Percentiles rank a stretch among this genome's conserved stretches.
Evolutionary conservation across 2,797 vertebrate species (phyloP).

Genomic region (Remorina albescens): DNA sequence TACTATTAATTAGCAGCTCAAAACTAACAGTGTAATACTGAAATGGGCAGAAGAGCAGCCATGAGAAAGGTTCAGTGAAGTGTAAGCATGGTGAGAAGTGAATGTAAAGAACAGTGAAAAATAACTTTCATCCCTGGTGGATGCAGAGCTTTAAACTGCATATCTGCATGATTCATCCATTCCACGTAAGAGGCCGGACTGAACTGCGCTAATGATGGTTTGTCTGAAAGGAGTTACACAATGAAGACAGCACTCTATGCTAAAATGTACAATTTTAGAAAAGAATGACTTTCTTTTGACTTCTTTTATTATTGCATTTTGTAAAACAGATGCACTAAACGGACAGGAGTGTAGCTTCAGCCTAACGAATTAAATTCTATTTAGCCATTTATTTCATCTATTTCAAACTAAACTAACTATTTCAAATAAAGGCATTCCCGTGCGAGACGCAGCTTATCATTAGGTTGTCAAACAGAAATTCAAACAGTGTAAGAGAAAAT

Average conservation of each 20-base stretch:
- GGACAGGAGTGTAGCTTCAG: not conserved
- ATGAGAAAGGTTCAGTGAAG: not conserved
- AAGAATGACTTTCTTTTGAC: not conserved
- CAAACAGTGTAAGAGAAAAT: constrained; percentile 1
- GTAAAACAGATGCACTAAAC: not conserved
- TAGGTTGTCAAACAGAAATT: constrained; percentile 10
- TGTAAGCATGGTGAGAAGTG: not conserved
- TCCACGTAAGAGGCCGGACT: constrained; percentile 25
- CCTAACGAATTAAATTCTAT: not conserved
- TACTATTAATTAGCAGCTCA: not conserved
- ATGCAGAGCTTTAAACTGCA: constrained; percentile 13
- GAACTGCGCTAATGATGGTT: constrained; percentile 34
- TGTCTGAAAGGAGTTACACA: constrained; percentile 19
- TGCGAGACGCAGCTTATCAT: constrained; percentile 11
- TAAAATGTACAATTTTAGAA: not conserved
- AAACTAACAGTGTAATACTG: too few species aligned
- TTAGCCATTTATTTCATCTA: not conserved
- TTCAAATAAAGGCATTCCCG: not conserved
- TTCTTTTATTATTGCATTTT: not conserved
- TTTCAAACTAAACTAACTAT: constrained; percentile 1
- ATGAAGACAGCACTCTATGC: not conserved
- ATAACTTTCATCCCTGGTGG: not conserved
- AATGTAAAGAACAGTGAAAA: not conserved
- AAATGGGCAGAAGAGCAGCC: not conserved
- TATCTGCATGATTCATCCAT: constrained; percentile 7